Evolutionary conservation across 2,113 vertebrate genomes (phyloP).

Genomic region (Caranx melampygus): DNA sequence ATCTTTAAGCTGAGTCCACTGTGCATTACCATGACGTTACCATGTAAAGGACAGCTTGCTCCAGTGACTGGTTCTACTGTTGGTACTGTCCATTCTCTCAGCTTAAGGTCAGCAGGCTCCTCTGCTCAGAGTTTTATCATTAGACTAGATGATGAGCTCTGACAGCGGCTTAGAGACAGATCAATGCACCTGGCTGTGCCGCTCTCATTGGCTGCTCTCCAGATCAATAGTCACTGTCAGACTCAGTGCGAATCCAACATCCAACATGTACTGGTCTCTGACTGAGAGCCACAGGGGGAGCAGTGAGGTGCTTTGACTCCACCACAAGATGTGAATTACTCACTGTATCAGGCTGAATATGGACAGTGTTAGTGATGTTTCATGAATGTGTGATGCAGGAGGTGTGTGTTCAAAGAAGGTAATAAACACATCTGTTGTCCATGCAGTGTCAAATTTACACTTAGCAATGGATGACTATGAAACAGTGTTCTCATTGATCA

Average conservation of each 20-base stretch:
- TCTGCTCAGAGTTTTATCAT: conserved; percentile 89
- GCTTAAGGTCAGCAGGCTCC: conserved; percentile 88
- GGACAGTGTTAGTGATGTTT: too few relatives aligned
- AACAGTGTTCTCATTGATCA: too few relatives aligned
- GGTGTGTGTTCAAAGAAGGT: too few relatives aligned
- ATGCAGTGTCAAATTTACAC: too few relatives aligned
- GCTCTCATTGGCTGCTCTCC: conserved; percentile 49
- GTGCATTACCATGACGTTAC: too few relatives aligned
- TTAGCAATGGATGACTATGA: too few relatives aligned
- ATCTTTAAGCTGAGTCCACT: too few relatives aligned
- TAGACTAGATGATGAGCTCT: conserved; percentile 92
- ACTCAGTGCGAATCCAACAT: background rate
- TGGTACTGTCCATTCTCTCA: background rate
- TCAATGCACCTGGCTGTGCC: conserved; percentile 82
- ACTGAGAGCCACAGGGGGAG: background rate
- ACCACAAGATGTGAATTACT: too few relatives aligned
- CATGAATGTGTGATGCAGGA: too few relatives aligned
- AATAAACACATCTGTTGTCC: too few relatives aligned
- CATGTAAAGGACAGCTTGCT: too few relatives aligned
- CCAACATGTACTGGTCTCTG: background rate
- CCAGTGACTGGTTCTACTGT: background rate
- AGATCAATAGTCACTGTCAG: conserved; percentile 36
- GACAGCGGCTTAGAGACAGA: conserved; percentile 86
- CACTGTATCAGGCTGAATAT: too few relatives aligned
- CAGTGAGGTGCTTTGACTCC: background rate